Evolutionary conservation across 2,797 vertebrate species (phyloP).

Genomic region (Petrocephalus sullivani): DNA sequence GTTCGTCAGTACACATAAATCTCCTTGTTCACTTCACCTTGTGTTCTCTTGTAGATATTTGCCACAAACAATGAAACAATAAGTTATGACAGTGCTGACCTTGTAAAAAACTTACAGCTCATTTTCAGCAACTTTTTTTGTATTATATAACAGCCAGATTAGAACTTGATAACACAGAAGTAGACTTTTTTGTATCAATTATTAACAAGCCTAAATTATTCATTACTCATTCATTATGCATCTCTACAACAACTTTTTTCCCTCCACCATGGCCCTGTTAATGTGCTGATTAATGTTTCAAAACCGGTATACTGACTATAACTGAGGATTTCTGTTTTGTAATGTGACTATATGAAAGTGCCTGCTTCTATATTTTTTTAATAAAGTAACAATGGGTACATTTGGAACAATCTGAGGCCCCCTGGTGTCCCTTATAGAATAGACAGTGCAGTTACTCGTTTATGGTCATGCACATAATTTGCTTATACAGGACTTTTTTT

Average conservation of each 20-base stretch:
- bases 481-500: no score
- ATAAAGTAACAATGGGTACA: background rate
- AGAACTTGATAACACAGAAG: background rate
- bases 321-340: background rate
- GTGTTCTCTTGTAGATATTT: background rate
- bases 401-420: background rate
- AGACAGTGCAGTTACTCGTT: background rate
- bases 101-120: background rate
- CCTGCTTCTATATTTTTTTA: background rate
- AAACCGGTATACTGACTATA: background rate
- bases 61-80: background rate
- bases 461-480: no score
- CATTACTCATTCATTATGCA: slow-evolving; percentile 30
- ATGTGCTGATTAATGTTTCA: slow-evolving; percentile 28
- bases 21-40: no score
- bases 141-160: background rate
- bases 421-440: background rate
- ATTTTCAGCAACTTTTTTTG: background rate
- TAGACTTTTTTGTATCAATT: slow-evolving; percentile 27
- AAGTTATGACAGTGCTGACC: background rate
- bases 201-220: slow-evolving; percentile 29
- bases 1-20: background rate
- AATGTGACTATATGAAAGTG: background rate
- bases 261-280: slow-evolving; percentile 18
- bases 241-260: slow-evolving; percentile 15